Base-by-base conservation (phyloP, 2,888 invertebrate species). In the Tyria jacobaeae region DNA sequence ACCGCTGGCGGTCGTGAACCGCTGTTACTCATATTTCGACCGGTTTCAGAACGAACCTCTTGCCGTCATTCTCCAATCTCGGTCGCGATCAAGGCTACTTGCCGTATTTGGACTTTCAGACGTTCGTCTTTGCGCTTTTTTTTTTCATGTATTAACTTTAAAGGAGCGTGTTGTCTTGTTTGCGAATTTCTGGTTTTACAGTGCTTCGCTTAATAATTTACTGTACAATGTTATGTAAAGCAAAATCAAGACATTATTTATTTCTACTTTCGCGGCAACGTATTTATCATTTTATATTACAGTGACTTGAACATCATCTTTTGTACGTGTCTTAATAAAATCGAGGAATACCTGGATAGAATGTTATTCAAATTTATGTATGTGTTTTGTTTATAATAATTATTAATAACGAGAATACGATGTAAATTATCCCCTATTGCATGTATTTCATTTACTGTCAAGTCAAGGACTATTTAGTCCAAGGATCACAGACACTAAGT, bases 21-120 rank as follows among this genome's bases (percentile, higher is more conserved):
- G 81, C 76, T 77, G 82, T 84, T 85, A 75, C 78, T 87, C 83
- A 77, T 74, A 78, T 88, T 84, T 67, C 80, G 76, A 90, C 90
- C 89, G 89, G 89, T 91, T 88, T 83, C 71, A 52, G 75, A 80
- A 79, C 80, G 80, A 76, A 78, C 73, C 70, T 62, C 68, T 65
- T 71, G 75, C 68, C 73, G 71, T 75, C 55, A 75, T 69, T 66
- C 64, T 74, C 60, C 79, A 84, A 83, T 82, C 81, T 79, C 76
- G 70, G 78, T 73, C 70, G 70, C 76, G 75, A 82, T 79, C 82
- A 82, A 81, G 79, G 78, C 71, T 78, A 73, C 60, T 70, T 70
- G 59, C 79, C 81, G 71, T 84, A 76, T 82, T 79, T 75, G 80
- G 77, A 54, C 62, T 73, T 76, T 73, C 75, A 75, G 76, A 74